Conservation (phyloP, 2,888 invertebrate species). For the Torymus texanus region DNA sequence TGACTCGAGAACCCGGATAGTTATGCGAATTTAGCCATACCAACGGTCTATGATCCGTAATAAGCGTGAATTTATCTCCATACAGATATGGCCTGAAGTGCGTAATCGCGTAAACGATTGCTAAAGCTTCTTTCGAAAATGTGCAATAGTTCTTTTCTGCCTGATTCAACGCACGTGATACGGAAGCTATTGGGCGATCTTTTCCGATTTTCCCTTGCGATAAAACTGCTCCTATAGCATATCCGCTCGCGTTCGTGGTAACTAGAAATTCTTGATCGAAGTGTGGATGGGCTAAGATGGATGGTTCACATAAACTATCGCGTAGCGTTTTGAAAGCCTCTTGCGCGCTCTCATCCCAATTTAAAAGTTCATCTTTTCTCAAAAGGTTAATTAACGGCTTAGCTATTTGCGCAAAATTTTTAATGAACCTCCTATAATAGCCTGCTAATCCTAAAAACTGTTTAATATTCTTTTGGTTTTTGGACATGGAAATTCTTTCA, state of each 20-base stretch:
- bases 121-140: constrained; percentile 4
- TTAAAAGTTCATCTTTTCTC: neutral
- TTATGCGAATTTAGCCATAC: no score
- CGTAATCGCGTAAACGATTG: neutral
- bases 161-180: neutral
- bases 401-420: neutral
- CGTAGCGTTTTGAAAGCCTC: no score
- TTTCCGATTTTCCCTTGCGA: neutral
- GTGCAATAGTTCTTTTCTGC: neutral
- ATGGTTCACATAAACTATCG: neutral
- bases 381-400: neutral
- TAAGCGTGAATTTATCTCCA: no score
- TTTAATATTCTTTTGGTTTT: neutral
- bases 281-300: no score
- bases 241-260: neutral
- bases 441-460: constrained; percentile 1
- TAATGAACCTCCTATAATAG: constrained; percentile 3
- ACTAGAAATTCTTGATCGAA: neutral
- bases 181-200: neutral
- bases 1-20: no score
- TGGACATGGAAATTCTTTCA: neutral
- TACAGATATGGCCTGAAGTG: no score
- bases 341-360: neutral
- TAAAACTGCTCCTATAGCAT: neutral
- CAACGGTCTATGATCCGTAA: no score